These are phyloP conservation scores for Chloroceryle amazona DNA, from an alignment of 2,797 vertebrate genomes.

Conservation along the genomic window DNA sequence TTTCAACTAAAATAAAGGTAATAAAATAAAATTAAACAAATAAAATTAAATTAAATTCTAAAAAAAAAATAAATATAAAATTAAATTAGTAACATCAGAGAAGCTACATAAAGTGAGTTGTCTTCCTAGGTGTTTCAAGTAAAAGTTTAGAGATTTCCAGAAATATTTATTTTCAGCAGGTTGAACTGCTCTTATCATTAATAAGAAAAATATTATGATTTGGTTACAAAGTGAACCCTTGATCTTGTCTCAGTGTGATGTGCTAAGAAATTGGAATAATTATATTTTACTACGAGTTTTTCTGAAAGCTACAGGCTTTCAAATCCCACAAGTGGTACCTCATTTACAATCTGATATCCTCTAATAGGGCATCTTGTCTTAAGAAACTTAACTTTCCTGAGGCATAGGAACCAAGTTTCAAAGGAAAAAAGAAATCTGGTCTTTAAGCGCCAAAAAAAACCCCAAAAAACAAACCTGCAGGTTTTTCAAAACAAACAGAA, in stretches of 20 bases:
- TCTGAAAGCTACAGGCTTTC: conserved; percentile 30
- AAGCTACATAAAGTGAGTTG: neutral
- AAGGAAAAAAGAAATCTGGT: neutral
- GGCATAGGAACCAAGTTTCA: neutral
- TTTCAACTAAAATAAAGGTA: no score
- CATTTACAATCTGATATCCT: conserved; percentile 11
- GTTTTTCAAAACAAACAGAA: neutral
- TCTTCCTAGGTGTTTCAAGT: neutral
- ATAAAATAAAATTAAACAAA: neutral
- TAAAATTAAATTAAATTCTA: no score
- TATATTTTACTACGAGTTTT: neutral
- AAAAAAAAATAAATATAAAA: neutral
- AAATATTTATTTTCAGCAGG: neutral
- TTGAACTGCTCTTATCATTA: conserved; percentile 24
- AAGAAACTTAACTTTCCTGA: conserved; percentile 17
- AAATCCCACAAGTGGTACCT: conserved; percentile 31
- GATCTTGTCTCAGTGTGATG: conserved; percentile 12
- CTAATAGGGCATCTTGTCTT: neutral
- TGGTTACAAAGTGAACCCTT: neutral
- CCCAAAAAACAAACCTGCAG: neutral
- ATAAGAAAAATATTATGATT: conserved; percentile 43
- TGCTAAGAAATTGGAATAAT: conserved; percentile 40
- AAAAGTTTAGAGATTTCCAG: neutral
- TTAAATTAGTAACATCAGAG: neutral
- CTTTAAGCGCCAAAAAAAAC: neutral